phyloP scores from a whole-genome alignment of 2,113 vertebrate genomes.

The Penelope pileata region DNA sequence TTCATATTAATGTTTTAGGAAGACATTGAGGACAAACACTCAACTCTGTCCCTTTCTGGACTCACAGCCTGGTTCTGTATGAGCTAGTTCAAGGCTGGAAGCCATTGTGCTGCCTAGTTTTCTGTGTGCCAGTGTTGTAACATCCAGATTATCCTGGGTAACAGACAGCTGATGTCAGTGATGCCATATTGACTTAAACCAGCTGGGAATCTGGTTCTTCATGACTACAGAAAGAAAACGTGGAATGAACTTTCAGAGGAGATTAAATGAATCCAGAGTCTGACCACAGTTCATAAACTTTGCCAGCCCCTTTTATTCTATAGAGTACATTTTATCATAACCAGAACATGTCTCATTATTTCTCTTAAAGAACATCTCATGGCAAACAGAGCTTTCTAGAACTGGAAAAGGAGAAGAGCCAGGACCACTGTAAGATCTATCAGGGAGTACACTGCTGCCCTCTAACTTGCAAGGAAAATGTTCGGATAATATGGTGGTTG shows the following conservation, averaged over 20 bases:
- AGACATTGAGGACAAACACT: not conserved
- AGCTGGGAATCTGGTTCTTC: not conserved
- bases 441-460: not conserved
- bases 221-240: not conserved
- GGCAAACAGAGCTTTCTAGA: slow-evolving; percentile 1
- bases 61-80: not conserved
- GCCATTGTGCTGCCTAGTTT: not conserved
- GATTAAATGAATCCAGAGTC: slow-evolving; percentile 6
- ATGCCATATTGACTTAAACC: not conserved
- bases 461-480: not conserved
- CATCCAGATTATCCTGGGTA: not conserved
- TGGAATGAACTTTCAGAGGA: slow-evolving; percentile 1
- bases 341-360: slow-evolving; percentile 21
- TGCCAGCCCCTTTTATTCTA: not conserved
- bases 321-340: slow-evolving; percentile 47
- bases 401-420: not conserved
- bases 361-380: not conserved
- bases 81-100: not conserved
- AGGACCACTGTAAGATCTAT: not conserved
- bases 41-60: not conserved
- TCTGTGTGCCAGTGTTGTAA: not conserved
- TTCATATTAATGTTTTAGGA: not conserved
- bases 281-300: not conserved
- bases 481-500: not conserved
- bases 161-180: not conserved